These are phyloP conservation scores for Lipotes vexillifer DNA, from an alignment of 2,113 vertebrate species.

Conservation along the genomic window DNA sequence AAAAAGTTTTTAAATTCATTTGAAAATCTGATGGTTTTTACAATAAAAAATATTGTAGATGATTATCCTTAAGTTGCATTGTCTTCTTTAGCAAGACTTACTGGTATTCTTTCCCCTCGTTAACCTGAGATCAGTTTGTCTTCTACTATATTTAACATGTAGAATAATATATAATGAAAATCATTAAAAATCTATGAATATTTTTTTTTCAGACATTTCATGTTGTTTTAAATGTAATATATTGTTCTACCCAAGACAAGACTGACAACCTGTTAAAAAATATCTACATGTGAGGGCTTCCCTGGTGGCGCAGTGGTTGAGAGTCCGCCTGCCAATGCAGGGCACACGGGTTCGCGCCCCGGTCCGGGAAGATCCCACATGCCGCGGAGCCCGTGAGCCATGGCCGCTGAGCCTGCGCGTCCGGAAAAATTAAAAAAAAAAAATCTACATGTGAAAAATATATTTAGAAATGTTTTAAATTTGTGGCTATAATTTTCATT, in stretches of 20 bases:
- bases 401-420: too few species aligned
- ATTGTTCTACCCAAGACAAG: slow-evolving; percentile 20
- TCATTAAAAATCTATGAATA: neutral
- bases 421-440: neutral
- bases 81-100: neutral
- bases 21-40: slow-evolving; percentile 63
- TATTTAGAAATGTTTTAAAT: neutral
- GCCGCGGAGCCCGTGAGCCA: too few species aligned
- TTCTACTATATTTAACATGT: neutral
- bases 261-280: neutral
- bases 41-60: slow-evolving; percentile 75
- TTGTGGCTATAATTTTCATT: neutral
- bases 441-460: neutral
- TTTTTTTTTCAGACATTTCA: slow-evolving; percentile 29
- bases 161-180: neutral
- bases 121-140: neutral
- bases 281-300: neutral
- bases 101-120: neutral
- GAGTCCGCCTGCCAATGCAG: too few species aligned
- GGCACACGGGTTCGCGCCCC: too few species aligned
- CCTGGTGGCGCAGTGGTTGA: too few species aligned
- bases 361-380: too few species aligned
- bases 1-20: slow-evolving; percentile 60
- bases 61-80: neutral
- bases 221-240: slow-evolving; percentile 5